Evolutionary conservation across 1,140 invertebrate species (phyloP).

Genomic region (Cherax quadricarinatus): DNA sequence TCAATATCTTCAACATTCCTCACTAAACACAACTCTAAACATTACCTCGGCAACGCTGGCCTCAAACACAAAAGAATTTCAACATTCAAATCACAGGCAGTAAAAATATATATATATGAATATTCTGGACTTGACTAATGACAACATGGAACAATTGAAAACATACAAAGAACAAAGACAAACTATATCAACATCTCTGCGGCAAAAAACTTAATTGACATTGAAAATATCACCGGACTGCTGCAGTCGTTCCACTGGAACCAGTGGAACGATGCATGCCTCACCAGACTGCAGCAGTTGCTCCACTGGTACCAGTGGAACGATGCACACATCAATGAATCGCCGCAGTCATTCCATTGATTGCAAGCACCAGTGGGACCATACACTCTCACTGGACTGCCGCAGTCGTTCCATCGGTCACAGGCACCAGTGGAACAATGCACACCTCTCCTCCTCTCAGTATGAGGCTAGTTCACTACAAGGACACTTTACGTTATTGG

Average conservation of each 20-base stretch:
- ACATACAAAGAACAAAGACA: conserved; percentile 16
- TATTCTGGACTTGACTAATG: conserved; percentile 20
- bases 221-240: conserved; percentile 38
- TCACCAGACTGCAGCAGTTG: conserved; percentile 33
- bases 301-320: conserved; percentile 20
- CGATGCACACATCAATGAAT: conserved; percentile 11
- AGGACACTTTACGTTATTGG: conserved; percentile 63
- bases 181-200: conserved; percentile 24
- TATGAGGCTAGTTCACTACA: conserved; percentile 48
- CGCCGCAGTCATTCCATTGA: conserved; percentile 25
- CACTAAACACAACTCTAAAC: not conserved
- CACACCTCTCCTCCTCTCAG: conserved; percentile 26
- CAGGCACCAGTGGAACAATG: conserved; percentile 28
- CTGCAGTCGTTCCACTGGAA: conserved; percentile 27
- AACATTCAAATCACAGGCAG: conserved; percentile 22
- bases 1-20: not conserved
- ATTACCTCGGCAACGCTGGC: not conserved
- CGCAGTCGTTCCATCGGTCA: conserved; percentile 24
- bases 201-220: conserved; percentile 21
- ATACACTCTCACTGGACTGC: conserved; percentile 41
- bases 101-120: conserved; percentile 28
- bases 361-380: conserved; percentile 15
- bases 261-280: conserved; percentile 29
- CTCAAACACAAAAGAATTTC: conserved; percentile 16
- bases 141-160: conserved; percentile 1